Base-by-base conservation (phyloP, 2,888 invertebrate species). In the Brachypalpus laphriformis region DNA sequence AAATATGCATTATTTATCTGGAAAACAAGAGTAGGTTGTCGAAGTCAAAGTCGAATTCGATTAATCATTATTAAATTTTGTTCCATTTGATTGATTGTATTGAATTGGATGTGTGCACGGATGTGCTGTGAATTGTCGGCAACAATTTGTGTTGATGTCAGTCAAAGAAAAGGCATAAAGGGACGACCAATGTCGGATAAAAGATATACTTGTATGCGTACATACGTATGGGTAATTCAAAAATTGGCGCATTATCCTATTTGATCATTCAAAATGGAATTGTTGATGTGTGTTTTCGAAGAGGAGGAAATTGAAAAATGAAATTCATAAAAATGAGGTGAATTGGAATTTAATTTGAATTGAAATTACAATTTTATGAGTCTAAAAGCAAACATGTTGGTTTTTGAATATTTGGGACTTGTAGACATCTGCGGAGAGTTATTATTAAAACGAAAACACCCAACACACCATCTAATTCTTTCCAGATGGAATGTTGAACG, bases 11-110 rank as follows among this genome's bases (percentile, higher is more conserved):
- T 82, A 82, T 77, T 72, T 72, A 61, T 68, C 28, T 59, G 66
- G 54, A 65, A 18, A 59, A 56, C 63, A 45, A 54, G 61, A 18
- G 42, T 63, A 9, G 18, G 34, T 40, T 11, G n/a, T 18, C 18
- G 25, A 45, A 20, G 54, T 59, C 54, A 18, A 66, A 47, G 47
- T 59, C 63, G 51, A 57, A 57, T 89, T 87, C 87, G 88, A 88
- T 89, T 88, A 87, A 81, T 87, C 87, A 86, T 82, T 74, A 85
- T 87, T 87, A 83, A 88, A 87, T 88, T 89, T 89, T 87, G 86
- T 88, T 89, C 87, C 87, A 85, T 87, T 89, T 90, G 90, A 91
- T 90, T 89, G 89, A 89, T 90, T 85, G 81, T 87, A 87, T 87
- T 87, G 87, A 88, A 87, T 89, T 88, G 70, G 72, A 31, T 70